Evolutionary conservation across 2,888 invertebrate species (phyloP).

Genomic region (Tortrix viridana): DNA sequence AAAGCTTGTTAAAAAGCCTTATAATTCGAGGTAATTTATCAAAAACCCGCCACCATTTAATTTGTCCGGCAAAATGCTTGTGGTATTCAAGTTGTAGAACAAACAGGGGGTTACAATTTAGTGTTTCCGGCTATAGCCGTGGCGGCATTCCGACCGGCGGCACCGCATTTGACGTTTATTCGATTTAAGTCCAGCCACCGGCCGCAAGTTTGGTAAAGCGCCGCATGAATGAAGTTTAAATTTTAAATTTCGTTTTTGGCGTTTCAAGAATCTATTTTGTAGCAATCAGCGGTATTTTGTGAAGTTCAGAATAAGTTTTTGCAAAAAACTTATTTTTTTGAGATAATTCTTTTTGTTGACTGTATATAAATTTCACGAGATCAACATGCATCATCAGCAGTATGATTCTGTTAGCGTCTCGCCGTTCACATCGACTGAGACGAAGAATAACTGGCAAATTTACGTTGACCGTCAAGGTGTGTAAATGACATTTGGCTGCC

Average conservation of each 20-base stretch:
- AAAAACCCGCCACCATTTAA: constrained; percentile 16
- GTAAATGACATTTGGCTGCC: too few species aligned
- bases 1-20: constrained; percentile 1
- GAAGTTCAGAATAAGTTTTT: neutral
- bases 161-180: constrained; percentile 74
- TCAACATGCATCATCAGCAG: too few species aligned
- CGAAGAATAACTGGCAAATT: too few species aligned
- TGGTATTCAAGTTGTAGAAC: constrained; percentile 49
- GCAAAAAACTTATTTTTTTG: too few species aligned
- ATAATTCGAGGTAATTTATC: constrained; percentile 6
- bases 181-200: constrained; percentile 65
- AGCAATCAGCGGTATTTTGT: constrained; percentile 26
- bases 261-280: constrained; percentile 27
- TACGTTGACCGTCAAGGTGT: too few species aligned
- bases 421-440: too few species aligned
- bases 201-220: constrained; percentile 60
- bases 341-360: too few species aligned
- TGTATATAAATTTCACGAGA: too few species aligned
- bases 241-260: constrained; percentile 63
- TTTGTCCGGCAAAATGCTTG: constrained; percentile 38
- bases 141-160: constrained; percentile 38
- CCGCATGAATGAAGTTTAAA: constrained; percentile 66
- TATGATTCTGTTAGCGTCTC: too few species aligned
- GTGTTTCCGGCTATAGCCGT: constrained; percentile 55
- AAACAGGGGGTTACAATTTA: constrained; percentile 61